Conservation (phyloP, 2,113 vertebrate species). For the Nothobranchius furzeri region DNA sequence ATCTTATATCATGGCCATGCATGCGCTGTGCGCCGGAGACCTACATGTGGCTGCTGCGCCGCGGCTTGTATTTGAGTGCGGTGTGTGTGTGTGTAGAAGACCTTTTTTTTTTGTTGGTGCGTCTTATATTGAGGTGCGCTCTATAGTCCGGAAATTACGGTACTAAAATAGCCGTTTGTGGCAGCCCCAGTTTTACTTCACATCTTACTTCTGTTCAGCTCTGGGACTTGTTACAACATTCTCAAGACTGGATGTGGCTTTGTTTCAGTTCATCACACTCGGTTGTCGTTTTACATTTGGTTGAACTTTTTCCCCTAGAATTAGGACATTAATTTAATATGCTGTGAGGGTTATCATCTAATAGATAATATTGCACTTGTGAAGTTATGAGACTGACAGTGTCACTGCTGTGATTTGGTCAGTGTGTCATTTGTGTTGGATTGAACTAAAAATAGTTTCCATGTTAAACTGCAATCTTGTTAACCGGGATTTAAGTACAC, state of each 20-base stretch:
- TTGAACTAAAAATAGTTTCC: slow-evolving; percentile 4
- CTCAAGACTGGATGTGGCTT: neutral
- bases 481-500: neutral
- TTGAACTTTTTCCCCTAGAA: neutral
- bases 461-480: neutral
- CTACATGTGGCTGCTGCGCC: too few species aligned
- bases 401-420: slow-evolving; percentile 6
- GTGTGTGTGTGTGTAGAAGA: too few species aligned
- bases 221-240: neutral
- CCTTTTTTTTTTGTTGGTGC: too few species aligned
- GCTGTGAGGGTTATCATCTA: neutral
- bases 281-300: neutral
- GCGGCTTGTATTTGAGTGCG: too few species aligned
- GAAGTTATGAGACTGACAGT: neutral
- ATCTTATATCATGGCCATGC: too few species aligned
- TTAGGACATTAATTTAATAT: neutral
- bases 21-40: too few species aligned
- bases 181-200: neutral
- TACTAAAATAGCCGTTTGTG: too few species aligned
- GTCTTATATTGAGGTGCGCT: too few species aligned
- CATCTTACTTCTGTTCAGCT: neutral
- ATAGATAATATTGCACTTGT: neutral
- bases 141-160: too few species aligned
- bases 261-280: neutral
- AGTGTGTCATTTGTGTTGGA: neutral